These are phyloP conservation scores for Nephrotoma appendiculata DNA, from an alignment of 2,888 invertebrate species.

Conservation along the genomic window DNA sequence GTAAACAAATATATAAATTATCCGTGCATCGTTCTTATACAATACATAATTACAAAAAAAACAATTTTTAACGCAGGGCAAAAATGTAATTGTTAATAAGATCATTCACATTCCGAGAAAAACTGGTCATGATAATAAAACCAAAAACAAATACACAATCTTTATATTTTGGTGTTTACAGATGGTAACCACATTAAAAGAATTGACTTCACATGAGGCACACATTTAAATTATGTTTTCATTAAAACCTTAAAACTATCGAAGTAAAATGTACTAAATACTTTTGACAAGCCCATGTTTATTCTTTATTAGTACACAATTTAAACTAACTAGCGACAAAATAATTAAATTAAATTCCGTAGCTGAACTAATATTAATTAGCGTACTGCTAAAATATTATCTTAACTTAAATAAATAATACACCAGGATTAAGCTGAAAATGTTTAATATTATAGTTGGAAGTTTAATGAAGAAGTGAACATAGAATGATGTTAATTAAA, in stretches of 20 bases:
- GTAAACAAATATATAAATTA: not conserved
- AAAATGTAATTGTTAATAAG: not conserved
- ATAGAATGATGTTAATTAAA: no score
- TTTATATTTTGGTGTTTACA: not conserved
- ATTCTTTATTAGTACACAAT: not conserved
- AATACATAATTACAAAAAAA: not conserved
- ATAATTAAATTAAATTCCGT: not conserved
- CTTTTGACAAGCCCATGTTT: not conserved
- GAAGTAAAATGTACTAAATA: not conserved
- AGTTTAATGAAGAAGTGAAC: no score
- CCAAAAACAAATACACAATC: not conserved
- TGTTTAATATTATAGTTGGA: no score
- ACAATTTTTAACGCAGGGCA: not conserved
- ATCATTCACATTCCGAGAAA: not conserved
- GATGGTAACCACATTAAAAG: not conserved
- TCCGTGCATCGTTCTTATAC: not conserved
- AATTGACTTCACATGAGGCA: no score
- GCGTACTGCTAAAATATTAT: no score
- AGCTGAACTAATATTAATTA: not conserved
- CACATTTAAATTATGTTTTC: not conserved
- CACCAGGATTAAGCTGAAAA: no score
- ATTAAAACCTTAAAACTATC: not conserved
- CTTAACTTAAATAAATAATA: no score
- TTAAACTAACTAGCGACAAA: no score
- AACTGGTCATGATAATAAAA: not conserved